These are phyloP conservation scores for Sarcophaga peregrina DNA, from an alignment of 1,140 invertebrate species.

Conservation along the genomic window DNA sequence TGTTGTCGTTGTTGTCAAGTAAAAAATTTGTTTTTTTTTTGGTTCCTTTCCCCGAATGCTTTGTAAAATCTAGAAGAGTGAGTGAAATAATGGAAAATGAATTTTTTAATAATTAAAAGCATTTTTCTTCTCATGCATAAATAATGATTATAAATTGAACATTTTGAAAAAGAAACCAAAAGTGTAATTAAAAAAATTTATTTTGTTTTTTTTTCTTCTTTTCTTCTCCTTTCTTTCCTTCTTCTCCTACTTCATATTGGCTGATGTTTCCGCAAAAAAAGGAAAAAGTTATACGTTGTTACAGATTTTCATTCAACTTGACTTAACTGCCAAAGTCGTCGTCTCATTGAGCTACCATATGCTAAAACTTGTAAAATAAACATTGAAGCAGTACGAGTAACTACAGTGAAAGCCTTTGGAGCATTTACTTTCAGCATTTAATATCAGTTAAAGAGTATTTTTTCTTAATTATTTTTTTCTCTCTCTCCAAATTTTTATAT, in stretches of 20 bases:
- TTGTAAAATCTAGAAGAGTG: not conserved
- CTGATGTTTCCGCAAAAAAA: not conserved
- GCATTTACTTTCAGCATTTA: too few species aligned
- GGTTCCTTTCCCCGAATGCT: too few species aligned
- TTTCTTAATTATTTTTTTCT: too few species aligned
- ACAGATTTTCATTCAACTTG: too few species aligned
- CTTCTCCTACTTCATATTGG: too few species aligned
- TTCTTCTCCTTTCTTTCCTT: too few species aligned
- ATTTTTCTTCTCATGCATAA: conserved; percentile 38
- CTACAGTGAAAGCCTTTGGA: too few species aligned
- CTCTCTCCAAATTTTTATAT: not conserved
- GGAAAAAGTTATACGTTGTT: not conserved
- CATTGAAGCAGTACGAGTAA: too few species aligned
- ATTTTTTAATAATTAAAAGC: conserved; percentile 41
- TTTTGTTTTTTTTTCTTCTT: not conserved
- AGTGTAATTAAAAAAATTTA: conserved; percentile 35
- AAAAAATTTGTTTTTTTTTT: not conserved
- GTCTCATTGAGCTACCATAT: too few species aligned
- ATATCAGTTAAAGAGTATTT: too few species aligned
- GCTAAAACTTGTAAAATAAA: too few species aligned
- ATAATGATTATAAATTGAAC: conserved; percentile 42
- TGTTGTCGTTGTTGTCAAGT: not conserved
- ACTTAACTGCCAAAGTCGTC: too few species aligned
- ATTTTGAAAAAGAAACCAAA: conserved; percentile 37
- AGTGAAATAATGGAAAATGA: conserved; percentile 29